phyloP scores from a whole-genome alignment of 2,888 invertebrate genomes.

The Caenorhabditis japonica region DNA sequence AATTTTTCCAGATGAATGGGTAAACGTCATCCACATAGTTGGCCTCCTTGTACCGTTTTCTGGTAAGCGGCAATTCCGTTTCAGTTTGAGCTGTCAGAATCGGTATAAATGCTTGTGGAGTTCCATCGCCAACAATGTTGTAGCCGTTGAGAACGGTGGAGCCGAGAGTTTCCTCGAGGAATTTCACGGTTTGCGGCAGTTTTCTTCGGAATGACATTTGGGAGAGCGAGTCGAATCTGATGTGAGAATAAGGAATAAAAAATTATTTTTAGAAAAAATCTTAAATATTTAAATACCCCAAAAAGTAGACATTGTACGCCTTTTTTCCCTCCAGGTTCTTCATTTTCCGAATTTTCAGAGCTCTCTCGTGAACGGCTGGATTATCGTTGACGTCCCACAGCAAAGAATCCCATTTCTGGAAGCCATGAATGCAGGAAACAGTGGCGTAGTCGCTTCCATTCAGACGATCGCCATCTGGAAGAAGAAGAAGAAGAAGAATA shows the following conservation, averaged over 20 bases:
- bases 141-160: constrained; percentile 76
- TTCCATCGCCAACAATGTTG: constrained; percentile 79
- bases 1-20: constrained; percentile 79
- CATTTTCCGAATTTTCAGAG: constrained; percentile 8
- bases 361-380: constrained; percentile 21
- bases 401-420: constrained; percentile 47
- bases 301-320: constrained; percentile 41
- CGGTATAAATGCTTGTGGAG: constrained; percentile 79
- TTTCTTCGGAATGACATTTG: constrained; percentile 86
- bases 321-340: constrained; percentile 8
- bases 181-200: constrained; percentile 85
- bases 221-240: constrained; percentile 88
- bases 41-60: constrained; percentile 75
- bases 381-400: constrained; percentile 34
- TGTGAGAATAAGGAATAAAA: too few relatives aligned
- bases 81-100: constrained; percentile 79
- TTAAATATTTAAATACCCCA: constrained; percentile 31
- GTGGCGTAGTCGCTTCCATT: constrained; percentile 52
- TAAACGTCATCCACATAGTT: constrained; percentile 79
- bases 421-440: constrained; percentile 42
- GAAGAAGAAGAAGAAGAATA: not conserved
- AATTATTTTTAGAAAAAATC: not conserved
- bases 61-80: constrained; percentile 78
- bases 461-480: constrained; percentile 32
- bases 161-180: constrained; percentile 79